phyloP scores from a whole-genome alignment of 2,797 vertebrate genomes.

The Sphenopsis melanotis region DNA sequence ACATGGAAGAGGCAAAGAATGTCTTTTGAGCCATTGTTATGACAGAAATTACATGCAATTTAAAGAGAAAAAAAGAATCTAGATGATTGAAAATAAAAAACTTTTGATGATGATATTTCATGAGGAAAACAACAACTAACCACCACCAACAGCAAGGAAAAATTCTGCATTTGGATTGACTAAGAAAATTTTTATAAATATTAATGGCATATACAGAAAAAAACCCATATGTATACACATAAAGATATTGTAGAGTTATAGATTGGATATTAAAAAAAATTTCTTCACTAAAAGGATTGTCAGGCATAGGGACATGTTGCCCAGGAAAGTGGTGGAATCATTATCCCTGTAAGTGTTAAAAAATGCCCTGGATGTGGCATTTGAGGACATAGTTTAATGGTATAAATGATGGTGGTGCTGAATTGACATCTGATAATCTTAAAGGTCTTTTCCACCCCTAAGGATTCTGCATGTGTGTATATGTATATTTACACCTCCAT shows the following conservation, averaged over 20 bases:
- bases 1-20: background rate
- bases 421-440: background rate
- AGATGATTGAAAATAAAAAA: background rate
- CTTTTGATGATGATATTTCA: background rate
- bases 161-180: background rate
- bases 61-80: background rate
- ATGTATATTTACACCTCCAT: background rate
- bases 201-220: background rate
- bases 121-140: background rate
- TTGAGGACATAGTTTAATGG: background rate
- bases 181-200: background rate
- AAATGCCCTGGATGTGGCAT: background rate
- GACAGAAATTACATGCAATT: background rate
- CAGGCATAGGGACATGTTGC: background rate
- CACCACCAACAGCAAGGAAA: background rate
- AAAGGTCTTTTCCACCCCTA: background rate
- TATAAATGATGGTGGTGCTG: background rate
- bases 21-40: background rate
- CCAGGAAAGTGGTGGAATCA: background rate
- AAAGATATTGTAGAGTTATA: background rate
- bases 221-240: accelerated
- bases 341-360: background rate
- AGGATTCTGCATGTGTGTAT: background rate
- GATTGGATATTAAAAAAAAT: background rate
- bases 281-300: background rate